phyloP scores from a whole-genome alignment of 2,888 invertebrate genomes.

The Piscicola geometra region DNA sequence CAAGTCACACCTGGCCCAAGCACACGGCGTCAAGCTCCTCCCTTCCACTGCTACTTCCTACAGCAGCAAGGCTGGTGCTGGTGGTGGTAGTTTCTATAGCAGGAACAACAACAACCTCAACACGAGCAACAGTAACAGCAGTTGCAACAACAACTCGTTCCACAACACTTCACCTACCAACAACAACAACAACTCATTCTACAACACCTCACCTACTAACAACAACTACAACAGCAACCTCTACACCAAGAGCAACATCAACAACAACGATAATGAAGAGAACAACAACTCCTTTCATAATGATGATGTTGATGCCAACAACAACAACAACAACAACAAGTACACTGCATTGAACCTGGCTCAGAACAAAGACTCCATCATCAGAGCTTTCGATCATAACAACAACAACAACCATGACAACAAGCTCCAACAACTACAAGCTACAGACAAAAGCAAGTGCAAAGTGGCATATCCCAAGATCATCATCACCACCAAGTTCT shows the following conservation, averaged over 20 bases:
- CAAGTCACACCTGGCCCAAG: constrained; percentile 35
- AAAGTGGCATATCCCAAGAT: too few relatives aligned
- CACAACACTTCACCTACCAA: neutral
- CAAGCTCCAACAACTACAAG: neutral
- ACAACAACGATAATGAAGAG: neutral
- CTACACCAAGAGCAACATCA: neutral
- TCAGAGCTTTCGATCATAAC: neutral
- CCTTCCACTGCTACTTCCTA: neutral
- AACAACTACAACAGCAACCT: neutral
- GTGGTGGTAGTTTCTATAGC: neutral
- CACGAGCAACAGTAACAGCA: neutral
- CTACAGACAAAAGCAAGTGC: too few relatives aligned
- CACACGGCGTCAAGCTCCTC: constrained; percentile 28
- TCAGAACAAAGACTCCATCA: neutral
- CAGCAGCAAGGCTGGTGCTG: neutral
- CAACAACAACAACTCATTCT: neutral
- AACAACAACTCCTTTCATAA: neutral
- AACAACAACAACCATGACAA: neutral
- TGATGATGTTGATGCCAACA: neutral
- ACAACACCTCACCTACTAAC: neutral
- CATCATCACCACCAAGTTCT: too few relatives aligned
- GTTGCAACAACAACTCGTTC: neutral
- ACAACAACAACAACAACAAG: neutral
- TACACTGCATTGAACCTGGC: constrained; percentile 2
- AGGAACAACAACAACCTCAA: constrained; percentile 4